Base-by-base conservation (phyloP, 2,113 vertebrate species). In the Sclerurus mexicanus region DNA sequence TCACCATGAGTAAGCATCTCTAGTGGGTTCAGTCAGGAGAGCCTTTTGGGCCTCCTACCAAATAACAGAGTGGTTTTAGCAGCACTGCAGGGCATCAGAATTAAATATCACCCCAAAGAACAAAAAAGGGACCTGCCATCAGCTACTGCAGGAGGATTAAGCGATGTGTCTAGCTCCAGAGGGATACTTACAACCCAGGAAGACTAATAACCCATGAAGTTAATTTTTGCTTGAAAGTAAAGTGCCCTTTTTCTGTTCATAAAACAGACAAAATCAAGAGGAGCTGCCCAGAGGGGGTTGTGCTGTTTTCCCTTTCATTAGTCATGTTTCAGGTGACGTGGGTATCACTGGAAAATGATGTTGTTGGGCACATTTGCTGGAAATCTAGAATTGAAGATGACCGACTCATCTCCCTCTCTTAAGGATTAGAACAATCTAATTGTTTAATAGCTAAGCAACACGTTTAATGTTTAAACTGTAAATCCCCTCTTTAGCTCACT, bases 381-480 rank as follows among this genome's bases (percentile, higher is more conserved):
- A 94, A 84, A 68, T 27, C 28, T 56, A 62, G 66, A 72, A 89
- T 30, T 9, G 0, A 4, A 68, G 39, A 62, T 75, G 31, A 68
- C 72, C 89, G 28, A 18, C 23, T 49, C 22, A 10, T 80, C 64
- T 92, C 73, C 79, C 73, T 84, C 47, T 79, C 76, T 68, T 78
- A 81, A 86, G 88, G 77, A 69, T 90, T 60, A 68, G 49, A 93
- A 84, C 72, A 84, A 78, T 52, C 37, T 87, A 85, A 84, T 78
- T 96, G 95, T 64, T 97, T 97, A 97, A 96, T 95, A 89, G 58
- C 76, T 97, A 94, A 96, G 69, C 96, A 92, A 84, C 83, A 25
- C 46, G 92, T 87, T 95, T 97, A 95, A 97, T 95, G 40, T 93
- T 97, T 97, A 96, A 97, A 93, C 73, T 56, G 83, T 86, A 92